Conservation (phyloP, 2,797 vertebrate species). For the Cetoscarus ocellatus region DNA sequence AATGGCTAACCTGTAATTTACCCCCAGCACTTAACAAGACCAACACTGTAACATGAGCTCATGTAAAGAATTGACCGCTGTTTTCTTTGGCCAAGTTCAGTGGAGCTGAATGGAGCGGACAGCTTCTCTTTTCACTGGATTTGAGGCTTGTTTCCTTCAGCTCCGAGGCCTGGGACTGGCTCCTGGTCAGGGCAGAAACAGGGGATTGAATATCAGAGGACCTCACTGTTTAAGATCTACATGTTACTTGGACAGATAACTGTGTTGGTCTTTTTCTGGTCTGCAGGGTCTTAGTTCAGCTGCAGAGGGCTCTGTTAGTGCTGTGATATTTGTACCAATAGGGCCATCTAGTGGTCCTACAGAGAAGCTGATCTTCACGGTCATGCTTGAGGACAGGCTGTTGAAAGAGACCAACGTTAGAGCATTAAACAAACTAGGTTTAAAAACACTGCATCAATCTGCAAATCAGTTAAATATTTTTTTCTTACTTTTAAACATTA, state of each 20-base stretch:
- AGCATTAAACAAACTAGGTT: too few relatives aligned
- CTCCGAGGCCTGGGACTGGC: constrained; percentile 31
- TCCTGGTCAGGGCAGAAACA: background rate
- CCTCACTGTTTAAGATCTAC: constrained; percentile 13
- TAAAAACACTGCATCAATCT: too few relatives aligned
- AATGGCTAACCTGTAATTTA: constrained; percentile 64
- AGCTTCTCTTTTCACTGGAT: constrained; percentile 67
- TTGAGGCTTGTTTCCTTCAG: constrained; percentile 70
- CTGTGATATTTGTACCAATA: constrained; percentile 57
- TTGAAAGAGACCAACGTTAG: background rate
- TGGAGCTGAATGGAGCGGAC: constrained; percentile 75
- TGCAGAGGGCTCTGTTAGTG: background rate
- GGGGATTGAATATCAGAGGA: constrained; percentile 61
- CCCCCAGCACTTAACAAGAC: constrained; percentile 61
- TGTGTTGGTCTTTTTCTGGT: constrained; percentile 4
- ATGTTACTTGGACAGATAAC: background rate
- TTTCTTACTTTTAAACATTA: too few relatives aligned
- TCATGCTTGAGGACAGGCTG: background rate
- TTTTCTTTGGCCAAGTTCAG: constrained; percentile 79
- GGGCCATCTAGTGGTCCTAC: constrained; percentile 75
- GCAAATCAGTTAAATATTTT: too few relatives aligned
- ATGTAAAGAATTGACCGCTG: constrained; percentile 61
- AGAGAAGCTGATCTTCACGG: constrained; percentile 1
- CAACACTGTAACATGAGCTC: constrained; percentile 67
- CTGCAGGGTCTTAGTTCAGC: background rate